These are phyloP conservation scores for Corythornis leucogaster DNA, from an alignment of 2,797 vertebrate genomes.

Conservation along the genomic window DNA sequence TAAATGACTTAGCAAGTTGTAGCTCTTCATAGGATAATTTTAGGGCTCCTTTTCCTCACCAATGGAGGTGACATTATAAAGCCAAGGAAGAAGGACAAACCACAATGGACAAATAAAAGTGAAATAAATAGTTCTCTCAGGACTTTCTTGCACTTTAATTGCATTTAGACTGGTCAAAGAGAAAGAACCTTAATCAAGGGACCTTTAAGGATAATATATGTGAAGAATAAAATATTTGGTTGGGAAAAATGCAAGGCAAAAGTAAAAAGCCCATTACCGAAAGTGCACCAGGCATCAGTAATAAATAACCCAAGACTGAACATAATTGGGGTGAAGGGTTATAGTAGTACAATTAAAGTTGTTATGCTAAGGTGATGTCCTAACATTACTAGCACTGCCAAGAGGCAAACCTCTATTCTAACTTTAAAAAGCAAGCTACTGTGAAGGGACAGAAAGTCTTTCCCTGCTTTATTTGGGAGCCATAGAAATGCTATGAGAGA, in stretches of 20 bases:
- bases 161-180: background rate
- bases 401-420: background rate
- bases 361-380: conserved; percentile 10
- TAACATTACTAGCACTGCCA: background rate
- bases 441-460: background rate
- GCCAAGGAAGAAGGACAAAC: background rate
- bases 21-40: background rate
- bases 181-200: background rate
- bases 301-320: conserved; percentile 45
- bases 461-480: background rate
- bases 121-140: background rate
- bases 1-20: background rate
- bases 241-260: background rate
- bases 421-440: background rate
- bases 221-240: conserved; percentile 4
- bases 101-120: background rate
- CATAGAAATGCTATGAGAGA: background rate
- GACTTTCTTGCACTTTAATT: background rate
- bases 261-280: background rate
- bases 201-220: background rate
- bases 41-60: background rate
- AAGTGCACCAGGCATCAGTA: background rate
- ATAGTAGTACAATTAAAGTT: conserved; percentile 31
- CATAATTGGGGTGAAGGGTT: conserved; percentile 56
- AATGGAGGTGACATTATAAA: background rate